Evolutionary conservation across 2,888 invertebrate species (phyloP).

Genomic region (Entomobrya multifasciata): DNA sequence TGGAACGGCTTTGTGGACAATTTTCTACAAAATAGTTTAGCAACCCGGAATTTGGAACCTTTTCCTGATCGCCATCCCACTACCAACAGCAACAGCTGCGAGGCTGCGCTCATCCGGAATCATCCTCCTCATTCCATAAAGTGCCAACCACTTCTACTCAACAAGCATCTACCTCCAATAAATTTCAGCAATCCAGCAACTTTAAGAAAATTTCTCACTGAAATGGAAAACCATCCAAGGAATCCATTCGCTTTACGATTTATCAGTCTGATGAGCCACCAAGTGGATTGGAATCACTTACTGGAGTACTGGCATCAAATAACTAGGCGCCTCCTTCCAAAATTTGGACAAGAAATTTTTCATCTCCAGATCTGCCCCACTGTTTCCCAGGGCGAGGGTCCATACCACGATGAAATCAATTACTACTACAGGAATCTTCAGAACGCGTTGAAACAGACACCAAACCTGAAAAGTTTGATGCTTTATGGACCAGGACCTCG

Average conservation of each 20-base stretch:
- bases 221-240: background rate
- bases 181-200: too few relatives aligned
- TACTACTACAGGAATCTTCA: background rate
- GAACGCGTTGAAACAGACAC: background rate
- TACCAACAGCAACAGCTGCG: too few relatives aligned
- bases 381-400: too few relatives aligned
- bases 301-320: background rate
- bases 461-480: background rate
- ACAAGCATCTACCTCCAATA: background rate
- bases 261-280: background rate
- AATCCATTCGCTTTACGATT: background rate
- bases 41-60: background rate
- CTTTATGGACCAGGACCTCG: background rate
- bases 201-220: background rate
- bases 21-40: background rate
- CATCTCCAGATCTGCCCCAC: too few relatives aligned
- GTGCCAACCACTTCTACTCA: background rate
- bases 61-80: too few relatives aligned
- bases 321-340: background rate
- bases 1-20: background rate
- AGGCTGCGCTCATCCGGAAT: too few relatives aligned
- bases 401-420: background rate
- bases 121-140: background rate
- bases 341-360: background rate
- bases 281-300: background rate